These are phyloP conservation scores for Cheilosia impressa DNA, from an alignment of 2,888 invertebrate genomes.

Conservation along the genomic window DNA sequence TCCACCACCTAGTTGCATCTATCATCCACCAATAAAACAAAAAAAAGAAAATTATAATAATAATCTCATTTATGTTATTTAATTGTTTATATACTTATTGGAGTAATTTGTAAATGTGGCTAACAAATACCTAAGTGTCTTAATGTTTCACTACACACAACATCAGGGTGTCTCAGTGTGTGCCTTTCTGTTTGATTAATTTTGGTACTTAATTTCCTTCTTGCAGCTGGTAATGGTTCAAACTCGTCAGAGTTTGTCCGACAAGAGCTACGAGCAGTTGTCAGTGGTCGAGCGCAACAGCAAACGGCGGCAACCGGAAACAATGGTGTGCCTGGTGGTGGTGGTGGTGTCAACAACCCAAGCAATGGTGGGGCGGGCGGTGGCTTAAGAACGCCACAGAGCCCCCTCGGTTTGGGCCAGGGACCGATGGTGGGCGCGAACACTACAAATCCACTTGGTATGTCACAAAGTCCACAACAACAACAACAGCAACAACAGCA, in stretches of 20 bases:
- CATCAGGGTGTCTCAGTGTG: not conserved
- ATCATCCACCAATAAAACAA: constrained; percentile 49
- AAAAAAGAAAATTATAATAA: not conserved
- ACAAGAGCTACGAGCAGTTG: constrained; percentile 94
- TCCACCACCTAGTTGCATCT: constrained; percentile 68
- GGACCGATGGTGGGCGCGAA: constrained; percentile 81
- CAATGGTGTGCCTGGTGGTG: constrained; percentile 78
- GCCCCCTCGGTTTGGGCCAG: constrained; percentile 81
- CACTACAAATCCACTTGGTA: constrained; percentile 80
- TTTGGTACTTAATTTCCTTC: constrained; percentile 77
- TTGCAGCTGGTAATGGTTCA: constrained; percentile 85
- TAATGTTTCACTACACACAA: constrained; percentile 47
- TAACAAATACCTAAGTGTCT: constrained; percentile 67
- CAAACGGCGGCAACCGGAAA: constrained; percentile 81
- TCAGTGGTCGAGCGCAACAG: constrained; percentile 90
- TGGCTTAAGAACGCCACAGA: constrained; percentile 81
- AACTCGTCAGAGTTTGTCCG: constrained; percentile 94
- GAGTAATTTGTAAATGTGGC: constrained; percentile 68
- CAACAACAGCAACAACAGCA: constrained; percentile 74
- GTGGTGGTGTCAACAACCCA: constrained; percentile 73
- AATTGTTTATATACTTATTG: constrained; percentile 41
- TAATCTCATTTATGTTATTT: constrained; percentile 24
- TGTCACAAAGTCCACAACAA: constrained; percentile 76
- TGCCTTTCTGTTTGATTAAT: constrained; percentile 44
- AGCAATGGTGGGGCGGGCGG: constrained; percentile 51